Conservation (phyloP, 2,888 invertebrate species). For the Drosophila mimetica region DNA sequence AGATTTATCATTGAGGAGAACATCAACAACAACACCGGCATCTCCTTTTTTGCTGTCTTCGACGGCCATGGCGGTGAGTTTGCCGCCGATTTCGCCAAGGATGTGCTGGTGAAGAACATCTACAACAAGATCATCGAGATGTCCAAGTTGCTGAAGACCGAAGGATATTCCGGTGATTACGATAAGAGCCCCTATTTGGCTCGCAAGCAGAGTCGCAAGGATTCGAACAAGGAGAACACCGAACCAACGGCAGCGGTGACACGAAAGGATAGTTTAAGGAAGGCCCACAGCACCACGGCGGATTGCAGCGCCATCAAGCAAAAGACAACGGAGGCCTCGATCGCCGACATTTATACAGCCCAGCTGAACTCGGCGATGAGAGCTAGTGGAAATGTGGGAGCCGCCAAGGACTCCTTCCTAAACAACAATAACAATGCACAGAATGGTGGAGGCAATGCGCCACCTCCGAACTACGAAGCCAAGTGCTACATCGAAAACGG, state of each 20-base stretch:
- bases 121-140: constrained; percentile 91
- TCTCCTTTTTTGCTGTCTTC: constrained; percentile 95
- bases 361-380: constrained; percentile 83
- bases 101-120: constrained; percentile 92
- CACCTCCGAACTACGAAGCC: constrained; percentile 83
- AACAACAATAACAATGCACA: constrained; percentile 74
- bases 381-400: constrained; percentile 60
- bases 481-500: constrained; percentile 90
- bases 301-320: constrained; percentile 84
- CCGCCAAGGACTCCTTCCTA: constrained; percentile 79
- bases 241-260: constrained; percentile 58
- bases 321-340: constrained; percentile 77
- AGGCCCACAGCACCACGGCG: constrained; percentile 85
- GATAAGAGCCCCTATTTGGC: constrained; percentile 81
- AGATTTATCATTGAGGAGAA: constrained; percentile 93
- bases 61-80: constrained; percentile 98
- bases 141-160: constrained; percentile 87
- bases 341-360: constrained; percentile 82
- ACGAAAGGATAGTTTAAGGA: constrained; percentile 83
- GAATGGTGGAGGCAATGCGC: constrained; percentile 48
- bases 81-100: constrained; percentile 96
- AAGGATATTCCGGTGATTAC: constrained; percentile 79
- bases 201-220: constrained; percentile 78
- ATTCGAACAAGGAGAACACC: constrained; percentile 82
- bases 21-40: constrained; percentile 91